Percentiles rank a stretch among this genome's conserved stretches.
phyloP scores from a whole-genome alignment of 2,113 vertebrate species.

The Campylorhamphus procurvoides region DNA sequence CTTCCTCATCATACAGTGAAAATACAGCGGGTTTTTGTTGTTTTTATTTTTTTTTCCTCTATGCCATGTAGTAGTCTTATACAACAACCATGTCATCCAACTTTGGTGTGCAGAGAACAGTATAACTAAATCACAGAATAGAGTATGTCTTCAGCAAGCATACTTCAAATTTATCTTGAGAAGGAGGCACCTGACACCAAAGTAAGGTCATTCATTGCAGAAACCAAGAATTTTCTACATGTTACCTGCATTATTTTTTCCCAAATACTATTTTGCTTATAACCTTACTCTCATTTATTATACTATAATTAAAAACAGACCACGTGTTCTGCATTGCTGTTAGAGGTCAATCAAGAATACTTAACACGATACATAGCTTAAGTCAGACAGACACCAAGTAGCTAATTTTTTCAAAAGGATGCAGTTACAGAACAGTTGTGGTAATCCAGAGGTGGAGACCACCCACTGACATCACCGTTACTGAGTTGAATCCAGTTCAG shows the following conservation, averaged over 20 bases:
- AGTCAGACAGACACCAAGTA: background rate
- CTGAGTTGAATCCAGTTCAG: background rate
- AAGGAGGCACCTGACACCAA: background rate
- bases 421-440: background rate
- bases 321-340: accelerated
- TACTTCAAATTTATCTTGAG: background rate
- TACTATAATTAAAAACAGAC: background rate
- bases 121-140: background rate
- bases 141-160: background rate
- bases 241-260: background rate
- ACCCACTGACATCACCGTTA: accelerated
- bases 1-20: background rate
- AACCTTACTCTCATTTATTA: background rate
- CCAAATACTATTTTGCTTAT: background rate
- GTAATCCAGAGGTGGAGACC: background rate
- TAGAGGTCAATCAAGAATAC: background rate
- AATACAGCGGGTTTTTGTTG: background rate
- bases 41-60: background rate
- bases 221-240: background rate
- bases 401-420: background rate
- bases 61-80: background rate
- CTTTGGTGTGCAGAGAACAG: background rate
- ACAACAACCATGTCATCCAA: background rate
- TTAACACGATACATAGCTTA: background rate
- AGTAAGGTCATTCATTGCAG: background rate